Base-by-base conservation (phyloP, 2,797 vertebrate genomes). In the Ceyx erithaca region DNA sequence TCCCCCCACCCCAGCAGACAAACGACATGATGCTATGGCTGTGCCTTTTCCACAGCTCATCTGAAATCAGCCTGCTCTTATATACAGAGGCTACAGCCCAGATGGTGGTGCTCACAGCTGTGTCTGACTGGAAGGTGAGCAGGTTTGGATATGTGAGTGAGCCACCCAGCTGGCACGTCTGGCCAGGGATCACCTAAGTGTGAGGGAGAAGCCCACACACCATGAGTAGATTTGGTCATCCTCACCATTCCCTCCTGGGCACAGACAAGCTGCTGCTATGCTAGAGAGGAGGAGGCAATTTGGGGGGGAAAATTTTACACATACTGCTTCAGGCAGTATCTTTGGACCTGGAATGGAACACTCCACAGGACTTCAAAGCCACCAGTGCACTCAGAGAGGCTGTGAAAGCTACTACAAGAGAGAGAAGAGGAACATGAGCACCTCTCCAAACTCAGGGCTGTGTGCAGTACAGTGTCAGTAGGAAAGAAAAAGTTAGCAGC, bases 181-280 rank as follows among this genome's bases (percentile, higher is more conserved):
- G 80, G 14, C 91, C 63, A 62, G 45, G 35, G 11, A 54, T 72
- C 55, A 80, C 71, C 77, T 73, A 12, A 0, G 26, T 16, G 2
- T 1, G 12, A 78, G 64, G 46, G 79, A 92, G 48, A 89, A 87
- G 94, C 84, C 94, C 94, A 95, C 94, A 94, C 90, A 96, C 84
- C 25, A 1, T 2, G 85, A 96, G 51, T 73, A 76, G 68, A 54
- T 88, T 91, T 88, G 91, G 85, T 93, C 91, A 94, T 86, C 61
- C 80, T 80, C 78, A 20, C 9, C 46, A 73, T 90, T 91, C 40
- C 85, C 94, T 82, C 78, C 92, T 68, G 30, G 78, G 63, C 62
- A 73, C 59, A 87, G 54, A 90, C 90, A 86, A 88, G 57, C 61
- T 85, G 1, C 48, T 78, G 89, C 83, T 82, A 1, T 72, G 41